phyloP scores from a whole-genome alignment of 1,140 invertebrate species.

The Philaenus spumarius region DNA sequence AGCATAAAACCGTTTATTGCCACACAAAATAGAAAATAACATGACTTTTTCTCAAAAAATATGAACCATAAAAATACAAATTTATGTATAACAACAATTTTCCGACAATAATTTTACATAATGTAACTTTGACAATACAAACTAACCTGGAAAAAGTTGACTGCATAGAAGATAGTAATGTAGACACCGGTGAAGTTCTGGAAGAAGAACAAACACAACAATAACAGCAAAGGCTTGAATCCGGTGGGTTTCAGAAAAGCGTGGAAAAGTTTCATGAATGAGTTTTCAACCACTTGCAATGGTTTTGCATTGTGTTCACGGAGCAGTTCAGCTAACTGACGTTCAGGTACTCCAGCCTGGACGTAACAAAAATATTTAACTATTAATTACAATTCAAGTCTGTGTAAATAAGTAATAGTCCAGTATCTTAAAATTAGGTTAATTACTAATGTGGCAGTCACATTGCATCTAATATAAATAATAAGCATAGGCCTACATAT shows the following conservation, averaged over 20 bases:
- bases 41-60: too few species aligned
- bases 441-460: too few species aligned
- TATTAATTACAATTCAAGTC: not conserved
- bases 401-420: not conserved
- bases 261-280: slow-evolving; percentile 18
- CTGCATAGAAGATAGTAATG: slow-evolving; percentile 61
- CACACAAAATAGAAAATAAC: too few species aligned
- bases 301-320: slow-evolving; percentile 32
- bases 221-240: slow-evolving; percentile 51
- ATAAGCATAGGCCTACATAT: too few species aligned
- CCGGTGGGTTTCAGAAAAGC: slow-evolving; percentile 45
- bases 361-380: slow-evolving; percentile 6
- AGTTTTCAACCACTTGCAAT: not conserved
- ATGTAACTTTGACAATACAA: too few species aligned
- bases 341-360: slow-evolving; percentile 31
- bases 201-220: slow-evolving; percentile 50
- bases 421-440: too few species aligned
- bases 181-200: slow-evolving; percentile 59
- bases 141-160: slow-evolving; percentile 51
- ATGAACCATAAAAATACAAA: too few species aligned
- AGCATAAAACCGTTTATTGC: too few species aligned
- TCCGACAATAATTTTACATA: too few species aligned
- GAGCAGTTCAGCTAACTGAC: slow-evolving; percentile 38
- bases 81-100: too few species aligned
- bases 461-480: too few species aligned